phyloP scores from a whole-genome alignment of 2,113 vertebrate genomes.

The Erythrocercus mccallii region DNA sequence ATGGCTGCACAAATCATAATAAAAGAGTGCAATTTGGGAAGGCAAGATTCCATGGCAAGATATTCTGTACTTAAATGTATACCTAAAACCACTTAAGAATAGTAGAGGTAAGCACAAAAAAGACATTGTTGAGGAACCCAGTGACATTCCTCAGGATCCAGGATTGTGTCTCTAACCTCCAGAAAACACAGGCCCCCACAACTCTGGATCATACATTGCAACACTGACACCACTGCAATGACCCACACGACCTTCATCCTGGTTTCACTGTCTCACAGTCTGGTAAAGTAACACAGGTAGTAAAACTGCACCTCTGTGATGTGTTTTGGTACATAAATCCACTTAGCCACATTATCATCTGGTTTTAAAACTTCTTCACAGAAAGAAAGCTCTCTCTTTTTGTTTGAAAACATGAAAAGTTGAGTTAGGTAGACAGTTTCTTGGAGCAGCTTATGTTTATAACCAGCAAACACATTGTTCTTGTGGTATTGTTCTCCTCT shows the following conservation, averaged over 20 bases:
- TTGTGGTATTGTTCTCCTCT: not conserved
- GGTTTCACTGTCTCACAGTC: not conserved
- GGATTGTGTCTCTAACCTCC: not conserved
- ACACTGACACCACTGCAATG: not conserved
- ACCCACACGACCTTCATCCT: rapidly evolving
- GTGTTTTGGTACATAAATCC: not conserved
- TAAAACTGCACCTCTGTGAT: not conserved
- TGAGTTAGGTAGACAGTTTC: not conserved
- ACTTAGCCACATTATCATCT: not conserved
- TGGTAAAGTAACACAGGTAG: not conserved
- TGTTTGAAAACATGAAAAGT: not conserved
- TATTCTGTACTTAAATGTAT: not conserved
- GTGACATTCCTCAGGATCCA: not conserved
- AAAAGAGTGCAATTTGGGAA: not conserved
- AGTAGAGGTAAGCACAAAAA: not conserved
- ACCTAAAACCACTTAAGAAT: not conserved
- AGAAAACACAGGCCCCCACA: not conserved
- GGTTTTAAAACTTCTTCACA: not conserved
- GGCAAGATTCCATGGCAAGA: rapidly evolving
- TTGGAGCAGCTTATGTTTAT: not conserved
- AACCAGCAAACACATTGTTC: not conserved
- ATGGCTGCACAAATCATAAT: not conserved
- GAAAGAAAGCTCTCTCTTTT: not conserved
- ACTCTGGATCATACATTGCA: not conserved
- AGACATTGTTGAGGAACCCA: not conserved